phyloP scores from a whole-genome alignment of 1,140 invertebrate species.

The Ostrea edulis region DNA sequence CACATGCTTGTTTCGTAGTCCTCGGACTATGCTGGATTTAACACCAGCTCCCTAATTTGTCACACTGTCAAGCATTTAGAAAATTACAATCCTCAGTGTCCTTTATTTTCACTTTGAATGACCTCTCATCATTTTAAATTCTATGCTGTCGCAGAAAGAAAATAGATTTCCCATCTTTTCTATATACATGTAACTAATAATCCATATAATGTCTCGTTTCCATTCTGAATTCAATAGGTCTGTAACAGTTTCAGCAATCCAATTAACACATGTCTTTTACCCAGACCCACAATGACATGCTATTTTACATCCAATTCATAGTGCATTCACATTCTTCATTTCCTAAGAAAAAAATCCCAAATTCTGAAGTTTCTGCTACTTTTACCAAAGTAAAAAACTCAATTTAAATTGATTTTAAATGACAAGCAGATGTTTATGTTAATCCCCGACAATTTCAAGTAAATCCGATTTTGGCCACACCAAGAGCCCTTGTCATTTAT shows the following conservation, averaged over 20 bases:
- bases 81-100: background rate
- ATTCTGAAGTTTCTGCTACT: background rate
- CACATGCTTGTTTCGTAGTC: background rate
- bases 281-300: background rate
- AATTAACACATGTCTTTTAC: background rate
- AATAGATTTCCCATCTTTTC: background rate
- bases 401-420: background rate
- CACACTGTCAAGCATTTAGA: background rate
- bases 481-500: background rate
- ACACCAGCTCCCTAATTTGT: constrained; percentile 13
- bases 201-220: background rate
- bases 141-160: background rate
- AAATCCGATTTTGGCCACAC: constrained; percentile 31
- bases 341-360: background rate
- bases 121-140: background rate
- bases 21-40: background rate
- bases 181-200: background rate
- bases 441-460: background rate
- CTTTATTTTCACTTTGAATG: background rate
- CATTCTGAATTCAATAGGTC: background rate
- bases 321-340: background rate
- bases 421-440: background rate
- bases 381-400: background rate
- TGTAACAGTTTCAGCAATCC: background rate
- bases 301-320: background rate